These are phyloP conservation scores for Drosophila ustulata DNA, from an alignment of 2,888 invertebrate species.

Conservation along the genomic window DNA sequence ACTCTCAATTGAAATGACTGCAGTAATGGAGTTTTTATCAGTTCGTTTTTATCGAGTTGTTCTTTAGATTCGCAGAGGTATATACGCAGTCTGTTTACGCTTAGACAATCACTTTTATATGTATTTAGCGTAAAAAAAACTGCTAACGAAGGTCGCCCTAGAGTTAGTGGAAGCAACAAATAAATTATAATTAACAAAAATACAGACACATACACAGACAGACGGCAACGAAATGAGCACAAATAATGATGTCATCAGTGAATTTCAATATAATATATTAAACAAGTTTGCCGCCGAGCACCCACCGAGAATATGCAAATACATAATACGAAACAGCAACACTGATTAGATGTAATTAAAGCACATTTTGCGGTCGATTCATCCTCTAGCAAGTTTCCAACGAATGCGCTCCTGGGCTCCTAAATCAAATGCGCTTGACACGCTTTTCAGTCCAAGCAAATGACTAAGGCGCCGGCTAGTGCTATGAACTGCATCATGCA, in stretches of 20 bases:
- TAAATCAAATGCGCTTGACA: conserved; percentile 61
- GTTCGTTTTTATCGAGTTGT: conserved; percentile 11
- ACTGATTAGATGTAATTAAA: conserved; percentile 42
- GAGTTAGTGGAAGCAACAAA: conserved; percentile 68
- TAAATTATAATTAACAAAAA: conserved; percentile 72
- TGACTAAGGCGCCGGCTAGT: conserved; percentile 46
- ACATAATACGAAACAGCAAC: conserved; percentile 10
- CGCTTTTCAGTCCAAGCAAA: conserved; percentile 43
- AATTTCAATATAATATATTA: conserved; percentile 67
- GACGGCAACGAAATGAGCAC: conserved; percentile 49
- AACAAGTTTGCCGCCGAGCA: conserved; percentile 64
- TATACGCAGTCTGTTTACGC: conserved; percentile 31
- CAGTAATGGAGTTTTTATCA: conserved; percentile 28
- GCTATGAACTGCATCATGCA: conserved; percentile 10
- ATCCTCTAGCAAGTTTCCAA: conserved; percentile 13
- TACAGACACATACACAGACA: conserved; percentile 22
- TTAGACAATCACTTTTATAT: conserved; percentile 45
- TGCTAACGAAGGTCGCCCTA: conserved; percentile 65
- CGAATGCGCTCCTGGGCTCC: conserved; percentile 46
- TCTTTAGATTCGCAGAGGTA: conserved; percentile 6
- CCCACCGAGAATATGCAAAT: conserved; percentile 23
- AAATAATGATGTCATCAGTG: conserved; percentile 75
- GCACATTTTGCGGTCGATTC: conserved; percentile 18
- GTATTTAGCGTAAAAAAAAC: conserved; percentile 3
- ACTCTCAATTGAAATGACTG: conserved; percentile 23